Evolutionary conservation across 2,797 vertebrate species (phyloP).

Genomic region (Sebastes taczanowskii): DNA sequence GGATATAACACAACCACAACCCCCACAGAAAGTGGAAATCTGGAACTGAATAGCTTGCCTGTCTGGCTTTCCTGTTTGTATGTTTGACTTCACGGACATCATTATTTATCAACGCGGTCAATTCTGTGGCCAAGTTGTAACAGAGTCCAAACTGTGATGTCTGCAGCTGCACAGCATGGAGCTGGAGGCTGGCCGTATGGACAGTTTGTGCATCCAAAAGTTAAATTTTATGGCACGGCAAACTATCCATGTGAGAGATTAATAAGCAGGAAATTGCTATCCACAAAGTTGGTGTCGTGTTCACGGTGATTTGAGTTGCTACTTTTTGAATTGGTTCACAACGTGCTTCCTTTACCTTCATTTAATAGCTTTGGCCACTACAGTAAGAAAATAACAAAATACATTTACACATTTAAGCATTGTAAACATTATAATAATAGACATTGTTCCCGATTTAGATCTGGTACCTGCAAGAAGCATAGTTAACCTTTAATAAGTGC

Average conservation of each 20-base stretch:
- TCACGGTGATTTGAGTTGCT: conserved; percentile 2
- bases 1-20: neutral
- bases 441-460: no score
- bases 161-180: neutral
- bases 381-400: neutral
- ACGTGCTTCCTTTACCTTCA: neutral
- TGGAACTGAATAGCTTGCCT: neutral
- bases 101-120: neutral
- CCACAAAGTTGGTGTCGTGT: neutral
- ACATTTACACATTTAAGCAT: no score
- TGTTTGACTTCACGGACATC: neutral
- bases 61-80: neutral
- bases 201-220: neutral
- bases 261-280: neutral
- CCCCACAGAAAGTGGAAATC: neutral
- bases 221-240: neutral
- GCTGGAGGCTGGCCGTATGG: neutral
- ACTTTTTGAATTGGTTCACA: neutral
- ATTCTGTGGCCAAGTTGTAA: neutral
- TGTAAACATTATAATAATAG: no score
- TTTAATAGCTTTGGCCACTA: neutral
- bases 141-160: neutral
- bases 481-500: no score
- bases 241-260: neutral
- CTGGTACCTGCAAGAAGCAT: no score